Conservation (phyloP, 1,140 invertebrate species). For the Lethrus apterus region DNA sequence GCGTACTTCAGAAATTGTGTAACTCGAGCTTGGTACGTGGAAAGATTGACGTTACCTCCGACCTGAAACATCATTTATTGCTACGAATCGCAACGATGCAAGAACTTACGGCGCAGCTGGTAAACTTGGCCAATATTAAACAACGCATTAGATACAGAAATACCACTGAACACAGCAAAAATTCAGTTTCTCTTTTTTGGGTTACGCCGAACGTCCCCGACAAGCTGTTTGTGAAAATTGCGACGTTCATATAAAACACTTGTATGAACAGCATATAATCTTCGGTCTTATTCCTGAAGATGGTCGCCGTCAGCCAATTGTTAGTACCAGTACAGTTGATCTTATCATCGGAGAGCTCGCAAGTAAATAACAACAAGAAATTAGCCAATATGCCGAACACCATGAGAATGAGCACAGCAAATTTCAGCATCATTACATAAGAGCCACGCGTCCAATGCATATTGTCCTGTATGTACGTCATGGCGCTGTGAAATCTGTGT, state of each 20-base stretch:
- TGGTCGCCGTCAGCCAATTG: background rate
- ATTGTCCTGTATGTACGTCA: background rate
- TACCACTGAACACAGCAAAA: background rate
- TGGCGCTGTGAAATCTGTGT: background rate
- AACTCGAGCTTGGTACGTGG: constrained; percentile 42
- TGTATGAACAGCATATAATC: background rate
- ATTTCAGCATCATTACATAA: background rate
- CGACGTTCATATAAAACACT: background rate
- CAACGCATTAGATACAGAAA: background rate
- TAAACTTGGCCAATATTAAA: background rate
- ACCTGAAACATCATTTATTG: constrained; percentile 9
- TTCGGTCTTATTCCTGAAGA: background rate
- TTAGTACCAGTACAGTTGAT: background rate
- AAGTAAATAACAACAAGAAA: background rate
- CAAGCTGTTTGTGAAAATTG: background rate
- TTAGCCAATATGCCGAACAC: background rate
- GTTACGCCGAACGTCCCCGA: background rate
- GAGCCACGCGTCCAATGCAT: constrained; percentile 2
- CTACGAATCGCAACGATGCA: too few relatives aligned
- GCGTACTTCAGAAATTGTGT: constrained; percentile 42
- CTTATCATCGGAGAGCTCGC: background rate
- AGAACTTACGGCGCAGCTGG: constrained; percentile 5
- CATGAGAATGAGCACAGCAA: background rate
- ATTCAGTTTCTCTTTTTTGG: background rate
- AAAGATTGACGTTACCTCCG: constrained; percentile 34